Conservation (phyloP, 2,113 vertebrate species). For the Trichomycterus rosablanca region DNA sequence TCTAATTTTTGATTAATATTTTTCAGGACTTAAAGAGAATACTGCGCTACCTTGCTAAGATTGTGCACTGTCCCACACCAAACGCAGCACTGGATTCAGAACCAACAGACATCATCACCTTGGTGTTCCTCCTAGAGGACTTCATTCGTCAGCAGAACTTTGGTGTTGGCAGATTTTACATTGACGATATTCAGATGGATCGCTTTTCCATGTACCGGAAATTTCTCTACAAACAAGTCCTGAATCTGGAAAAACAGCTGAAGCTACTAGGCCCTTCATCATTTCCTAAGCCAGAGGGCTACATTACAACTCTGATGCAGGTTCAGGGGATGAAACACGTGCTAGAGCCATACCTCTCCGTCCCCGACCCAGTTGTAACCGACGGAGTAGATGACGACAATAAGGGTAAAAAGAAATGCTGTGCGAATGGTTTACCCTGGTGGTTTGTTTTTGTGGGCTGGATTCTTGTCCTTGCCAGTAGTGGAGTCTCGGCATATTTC, state of each 20-base stretch:
- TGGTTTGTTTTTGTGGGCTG: constrained; percentile 89
- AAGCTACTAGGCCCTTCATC: constrained; percentile 69
- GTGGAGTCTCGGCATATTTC: constrained; percentile 81
- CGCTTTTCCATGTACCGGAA: constrained; percentile 65
- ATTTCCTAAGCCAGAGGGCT: constrained; percentile 73
- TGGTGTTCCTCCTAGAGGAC: not conserved
- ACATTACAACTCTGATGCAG: constrained; percentile 72
- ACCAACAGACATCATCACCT: not conserved
- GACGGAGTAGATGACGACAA: constrained; percentile 50
- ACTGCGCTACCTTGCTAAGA: no score
- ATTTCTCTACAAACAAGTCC: constrained; percentile 80
- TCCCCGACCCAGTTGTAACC: constrained; percentile 45
- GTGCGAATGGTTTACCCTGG: constrained; percentile 82
- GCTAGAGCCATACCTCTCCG: constrained; percentile 62
- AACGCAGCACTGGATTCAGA: not conserved
- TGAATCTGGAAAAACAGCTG: constrained; percentile 77
- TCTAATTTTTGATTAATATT: no score
- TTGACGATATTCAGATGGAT: no score
- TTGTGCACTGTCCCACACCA: no score
- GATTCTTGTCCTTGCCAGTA: constrained; percentile 80
- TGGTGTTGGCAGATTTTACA: no score
- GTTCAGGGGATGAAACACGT: constrained; percentile 78
- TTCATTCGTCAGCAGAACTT: constrained; percentile 54
- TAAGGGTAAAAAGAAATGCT: no score
- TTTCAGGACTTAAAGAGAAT: no score